Conservation (phyloP, 2,797 vertebrate species). For the Eulemur albifrons region DNA sequence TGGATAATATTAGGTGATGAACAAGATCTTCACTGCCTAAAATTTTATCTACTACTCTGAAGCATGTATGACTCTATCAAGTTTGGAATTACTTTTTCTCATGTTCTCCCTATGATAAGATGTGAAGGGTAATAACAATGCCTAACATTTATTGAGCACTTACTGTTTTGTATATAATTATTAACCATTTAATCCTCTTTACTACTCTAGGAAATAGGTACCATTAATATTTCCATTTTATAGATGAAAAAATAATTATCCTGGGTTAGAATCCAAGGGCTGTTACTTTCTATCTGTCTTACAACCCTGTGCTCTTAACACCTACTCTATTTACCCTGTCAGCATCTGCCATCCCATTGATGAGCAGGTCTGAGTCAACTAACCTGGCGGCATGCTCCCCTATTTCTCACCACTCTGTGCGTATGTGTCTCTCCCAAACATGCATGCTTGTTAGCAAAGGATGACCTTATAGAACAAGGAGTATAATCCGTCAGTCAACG, state of each 20-base stretch:
- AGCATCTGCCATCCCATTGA: background rate
- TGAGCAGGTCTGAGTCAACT: background rate
- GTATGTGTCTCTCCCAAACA: background rate
- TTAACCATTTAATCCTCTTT: background rate
- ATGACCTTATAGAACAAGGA: background rate
- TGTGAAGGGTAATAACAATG: background rate
- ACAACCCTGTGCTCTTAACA: background rate
- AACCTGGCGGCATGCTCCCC: background rate
- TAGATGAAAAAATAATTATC: background rate
- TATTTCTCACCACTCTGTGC: background rate
- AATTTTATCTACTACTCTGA: background rate
- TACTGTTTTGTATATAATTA: background rate
- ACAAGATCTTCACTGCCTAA: background rate
- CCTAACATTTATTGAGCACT: background rate
- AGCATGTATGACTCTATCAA: background rate
- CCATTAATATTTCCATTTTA: background rate
- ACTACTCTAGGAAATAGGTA: background rate
- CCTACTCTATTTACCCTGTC: background rate
- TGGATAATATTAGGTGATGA: background rate
- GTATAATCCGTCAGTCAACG: background rate
- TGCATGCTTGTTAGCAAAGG: background rate
- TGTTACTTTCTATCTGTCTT: background rate
- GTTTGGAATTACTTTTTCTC: background rate
- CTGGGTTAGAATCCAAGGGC: background rate
- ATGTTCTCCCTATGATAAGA: background rate